phyloP scores from a whole-genome alignment of 2,797 vertebrate species.

The Varecia variegata region DNA sequence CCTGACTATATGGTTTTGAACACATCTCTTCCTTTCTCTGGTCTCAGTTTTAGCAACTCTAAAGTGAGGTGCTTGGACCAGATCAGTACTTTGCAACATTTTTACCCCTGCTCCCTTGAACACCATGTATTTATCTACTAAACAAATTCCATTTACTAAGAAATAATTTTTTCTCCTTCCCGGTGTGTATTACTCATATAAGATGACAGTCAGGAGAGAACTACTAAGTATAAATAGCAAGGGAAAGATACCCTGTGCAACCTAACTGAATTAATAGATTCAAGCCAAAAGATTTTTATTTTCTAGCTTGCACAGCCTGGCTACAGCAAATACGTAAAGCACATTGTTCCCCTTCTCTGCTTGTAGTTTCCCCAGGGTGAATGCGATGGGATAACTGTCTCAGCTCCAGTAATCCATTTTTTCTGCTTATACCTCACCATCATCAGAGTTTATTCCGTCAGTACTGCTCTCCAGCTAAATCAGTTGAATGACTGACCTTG shows the following conservation, averaged over 20 bases:
- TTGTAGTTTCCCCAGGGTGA: not conserved
- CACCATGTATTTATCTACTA: not conserved
- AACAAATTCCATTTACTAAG: constrained; percentile 1
- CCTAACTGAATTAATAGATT: constrained; percentile 11
- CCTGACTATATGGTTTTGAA: not conserved
- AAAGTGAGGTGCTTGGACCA: not conserved
- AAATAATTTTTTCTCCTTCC: constrained; percentile 13
- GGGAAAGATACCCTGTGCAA: not conserved
- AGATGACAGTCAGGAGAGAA: not conserved
- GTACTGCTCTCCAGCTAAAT: not conserved
- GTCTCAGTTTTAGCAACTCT: not conserved
- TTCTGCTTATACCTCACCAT: not conserved
- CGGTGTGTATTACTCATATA: not conserved
- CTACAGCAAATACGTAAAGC: not conserved
- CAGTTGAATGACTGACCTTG: not conserved
- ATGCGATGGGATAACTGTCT: not conserved
- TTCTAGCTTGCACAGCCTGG: not conserved
- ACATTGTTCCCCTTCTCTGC: not conserved
- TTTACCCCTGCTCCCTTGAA: not conserved
- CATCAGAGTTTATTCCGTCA: not conserved
- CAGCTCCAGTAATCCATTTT: not conserved
- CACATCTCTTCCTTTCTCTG: not conserved
- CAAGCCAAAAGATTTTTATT: not conserved
- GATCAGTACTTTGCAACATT: not conserved
- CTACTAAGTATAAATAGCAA: not conserved